A percentile compares a stretch with the other conserved stretches of the same genome.
Conservation (phyloP, 2,113 vertebrate genomes). For the Sapayoa aenigma region DNA sequence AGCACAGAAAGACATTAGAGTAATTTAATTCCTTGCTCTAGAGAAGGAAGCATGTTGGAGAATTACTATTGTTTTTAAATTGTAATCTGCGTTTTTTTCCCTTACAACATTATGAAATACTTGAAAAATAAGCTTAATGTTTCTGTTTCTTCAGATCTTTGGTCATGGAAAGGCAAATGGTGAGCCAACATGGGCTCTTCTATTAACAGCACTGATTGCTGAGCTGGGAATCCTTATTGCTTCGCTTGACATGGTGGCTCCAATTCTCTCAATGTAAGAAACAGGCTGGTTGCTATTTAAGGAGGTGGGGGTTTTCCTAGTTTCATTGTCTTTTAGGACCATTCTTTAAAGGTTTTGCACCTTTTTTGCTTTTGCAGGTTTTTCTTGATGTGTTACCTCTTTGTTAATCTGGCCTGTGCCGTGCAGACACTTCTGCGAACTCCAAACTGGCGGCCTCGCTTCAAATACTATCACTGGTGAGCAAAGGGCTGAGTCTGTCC, state of each 20-base stretch:
- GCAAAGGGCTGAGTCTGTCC: not conserved
- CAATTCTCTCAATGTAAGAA: conserved; percentile 97
- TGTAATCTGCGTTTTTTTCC: not conserved
- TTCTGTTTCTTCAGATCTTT: conserved; percentile 80
- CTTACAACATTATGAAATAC: not conserved
- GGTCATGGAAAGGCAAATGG: conserved; percentile 94
- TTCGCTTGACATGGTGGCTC: conserved; percentile 97
- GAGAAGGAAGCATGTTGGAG: not conserved
- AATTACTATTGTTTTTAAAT: not conserved
- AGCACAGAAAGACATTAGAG: not conserved
- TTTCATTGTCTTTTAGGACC: not conserved
- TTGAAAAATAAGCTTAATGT: not conserved
- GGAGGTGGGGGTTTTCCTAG: not conserved
- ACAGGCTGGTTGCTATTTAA: not conserved
- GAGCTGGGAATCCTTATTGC: conserved; percentile 98
- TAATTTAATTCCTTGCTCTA: not conserved
- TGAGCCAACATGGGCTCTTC: conserved; percentile 94
- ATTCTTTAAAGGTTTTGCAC: not conserved
- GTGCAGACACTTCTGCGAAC: conserved; percentile 94
- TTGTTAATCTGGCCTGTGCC: conserved; percentile 96
- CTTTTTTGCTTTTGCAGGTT: conserved; percentile 79
- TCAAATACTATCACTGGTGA: conserved; percentile 98
- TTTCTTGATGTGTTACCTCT: conserved; percentile 99
- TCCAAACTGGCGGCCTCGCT: conserved; percentile 95
- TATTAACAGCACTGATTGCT: conserved; percentile 92